phyloP scores from a whole-genome alignment of 2,797 vertebrate species.

The Trachurus trachurus region DNA sequence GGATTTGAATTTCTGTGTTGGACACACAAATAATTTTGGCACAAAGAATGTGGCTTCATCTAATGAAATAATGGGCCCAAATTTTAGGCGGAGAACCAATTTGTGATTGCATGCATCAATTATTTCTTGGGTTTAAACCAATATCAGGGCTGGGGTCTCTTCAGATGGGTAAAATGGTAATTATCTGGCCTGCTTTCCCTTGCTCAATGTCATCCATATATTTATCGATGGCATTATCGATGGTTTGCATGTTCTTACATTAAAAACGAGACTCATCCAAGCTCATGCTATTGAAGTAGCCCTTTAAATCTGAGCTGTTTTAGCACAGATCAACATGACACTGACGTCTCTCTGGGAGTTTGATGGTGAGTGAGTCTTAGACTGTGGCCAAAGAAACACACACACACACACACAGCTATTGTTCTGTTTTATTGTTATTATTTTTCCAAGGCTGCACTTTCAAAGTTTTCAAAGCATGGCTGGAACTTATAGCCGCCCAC shows the following conservation, averaged over 20 bases:
- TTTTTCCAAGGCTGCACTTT: constrained; percentile 47
- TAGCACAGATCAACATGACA: constrained; percentile 33
- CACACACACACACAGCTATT: constrained; percentile 17
- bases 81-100: constrained; percentile 88
- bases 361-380: constrained; percentile 31
- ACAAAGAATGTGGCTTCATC: constrained; percentile 82
- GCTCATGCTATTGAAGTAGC: constrained; percentile 34
- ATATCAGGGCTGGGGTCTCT: constrained; percentile 80
- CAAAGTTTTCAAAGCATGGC: constrained; percentile 50
- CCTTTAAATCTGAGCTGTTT: constrained; percentile 38
- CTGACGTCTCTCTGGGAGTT: constrained; percentile 37
- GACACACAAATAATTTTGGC: constrained; percentile 87
- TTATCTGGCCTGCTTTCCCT: constrained; percentile 76
- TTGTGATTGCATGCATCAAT: constrained; percentile 90
- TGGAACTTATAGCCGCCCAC: constrained; percentile 61
- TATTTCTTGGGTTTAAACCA: constrained; percentile 88
- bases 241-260: constrained; percentile 55
- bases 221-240: constrained; percentile 65
- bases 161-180: constrained; percentile 83
- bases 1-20: constrained; percentile 87
- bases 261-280: constrained; percentile 37
- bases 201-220: constrained; percentile 72
- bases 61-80: constrained; percentile 89
- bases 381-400: constrained; percentile 25
- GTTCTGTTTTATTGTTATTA: constrained; percentile 17